A percentile compares a stretch with the other conserved stretches of the same genome.
Evolutionary conservation across 2,888 invertebrate genomes (phyloP).

Genomic region (Oscheius onirici): DNA sequence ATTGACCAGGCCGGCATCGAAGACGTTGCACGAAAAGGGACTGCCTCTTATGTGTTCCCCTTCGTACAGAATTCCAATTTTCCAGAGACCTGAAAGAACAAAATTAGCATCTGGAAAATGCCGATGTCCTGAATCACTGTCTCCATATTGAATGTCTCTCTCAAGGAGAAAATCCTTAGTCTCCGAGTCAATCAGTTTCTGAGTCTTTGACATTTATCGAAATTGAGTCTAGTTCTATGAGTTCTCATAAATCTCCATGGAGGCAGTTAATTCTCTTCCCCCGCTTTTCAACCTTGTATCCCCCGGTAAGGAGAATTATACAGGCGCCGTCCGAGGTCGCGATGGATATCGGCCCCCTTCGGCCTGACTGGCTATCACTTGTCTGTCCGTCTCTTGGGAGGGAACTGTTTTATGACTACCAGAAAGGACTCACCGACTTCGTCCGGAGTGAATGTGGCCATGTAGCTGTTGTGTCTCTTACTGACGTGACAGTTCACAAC

Average conservation of each 20-base stretch:
- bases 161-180: too few species aligned
- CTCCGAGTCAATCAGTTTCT: too few species aligned
- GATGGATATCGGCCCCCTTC: slow-evolving; percentile 23
- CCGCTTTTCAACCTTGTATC: not conserved
- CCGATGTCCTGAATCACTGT: not conserved
- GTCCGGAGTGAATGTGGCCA: slow-evolving; percentile 94
- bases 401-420: not conserved
- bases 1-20: slow-evolving; percentile 67
- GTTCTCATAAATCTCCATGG: slow-evolving; percentile 23
- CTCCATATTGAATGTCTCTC: not conserved
- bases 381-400: not conserved
- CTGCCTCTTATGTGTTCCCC: slow-evolving; percentile 94
- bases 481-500: slow-evolving; percentile 81
- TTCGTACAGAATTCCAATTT: slow-evolving; percentile 93
- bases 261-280: not conserved
- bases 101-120: not conserved
- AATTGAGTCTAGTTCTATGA: slow-evolving; percentile 23
- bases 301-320: slow-evolving; percentile 23
- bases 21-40: slow-evolving; percentile 87
- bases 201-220: too few species aligned
- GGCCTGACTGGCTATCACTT: slow-evolving; percentile 16
- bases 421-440: slow-evolving; percentile 81
- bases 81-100: slow-evolving; percentile 81
- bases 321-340: slow-evolving; percentile 29
- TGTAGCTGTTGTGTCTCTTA: slow-evolving; percentile 82